Evolutionary conservation across 1,140 invertebrate species (phyloP).

Genomic region (Oreohelix idahoensis): DNA sequence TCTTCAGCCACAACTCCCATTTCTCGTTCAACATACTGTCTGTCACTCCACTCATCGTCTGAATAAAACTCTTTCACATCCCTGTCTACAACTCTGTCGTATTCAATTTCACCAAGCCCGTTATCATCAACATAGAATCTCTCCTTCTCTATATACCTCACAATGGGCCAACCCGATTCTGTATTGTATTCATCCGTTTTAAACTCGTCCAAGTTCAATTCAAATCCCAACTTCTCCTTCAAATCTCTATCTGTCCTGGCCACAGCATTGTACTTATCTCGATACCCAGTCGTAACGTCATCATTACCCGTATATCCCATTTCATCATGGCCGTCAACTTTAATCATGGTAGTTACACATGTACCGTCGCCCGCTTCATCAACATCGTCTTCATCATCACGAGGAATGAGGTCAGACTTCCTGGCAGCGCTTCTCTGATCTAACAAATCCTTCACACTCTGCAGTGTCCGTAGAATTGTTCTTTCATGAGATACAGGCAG

Average conservation of each 20-base stretch:
- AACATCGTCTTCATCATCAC: neutral
- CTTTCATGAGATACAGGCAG: conserved; percentile 13
- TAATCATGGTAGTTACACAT: conserved; percentile 28
- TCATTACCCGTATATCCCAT: conserved; percentile 12
- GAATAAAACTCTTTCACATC: neutral
- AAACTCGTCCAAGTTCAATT: conserved; percentile 37
- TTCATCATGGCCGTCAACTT: conserved; percentile 19
- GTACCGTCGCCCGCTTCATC: conserved; percentile 13
- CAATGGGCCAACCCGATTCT: conserved; percentile 33
- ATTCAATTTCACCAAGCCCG: neutral
- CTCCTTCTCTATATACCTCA: conserved; percentile 39
- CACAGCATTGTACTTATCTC: neutral
- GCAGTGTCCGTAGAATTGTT: conserved; percentile 15
- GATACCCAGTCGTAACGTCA: conserved; percentile 25
- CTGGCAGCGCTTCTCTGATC: conserved; percentile 12
- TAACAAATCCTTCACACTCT: conserved; percentile 32
- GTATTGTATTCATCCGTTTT: conserved; percentile 33
- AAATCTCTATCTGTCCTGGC: conserved; percentile 7
- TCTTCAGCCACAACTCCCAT: neutral
- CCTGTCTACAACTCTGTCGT: neutral
- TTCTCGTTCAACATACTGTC: neutral
- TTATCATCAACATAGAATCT: conserved; percentile 24
- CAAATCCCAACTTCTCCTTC: conserved; percentile 28
- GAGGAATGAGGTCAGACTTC: neutral
- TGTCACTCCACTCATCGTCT: neutral